phyloP scores from a whole-genome alignment of 2,888 invertebrate species.

The Gastracanthus pulcherrimus region DNA sequence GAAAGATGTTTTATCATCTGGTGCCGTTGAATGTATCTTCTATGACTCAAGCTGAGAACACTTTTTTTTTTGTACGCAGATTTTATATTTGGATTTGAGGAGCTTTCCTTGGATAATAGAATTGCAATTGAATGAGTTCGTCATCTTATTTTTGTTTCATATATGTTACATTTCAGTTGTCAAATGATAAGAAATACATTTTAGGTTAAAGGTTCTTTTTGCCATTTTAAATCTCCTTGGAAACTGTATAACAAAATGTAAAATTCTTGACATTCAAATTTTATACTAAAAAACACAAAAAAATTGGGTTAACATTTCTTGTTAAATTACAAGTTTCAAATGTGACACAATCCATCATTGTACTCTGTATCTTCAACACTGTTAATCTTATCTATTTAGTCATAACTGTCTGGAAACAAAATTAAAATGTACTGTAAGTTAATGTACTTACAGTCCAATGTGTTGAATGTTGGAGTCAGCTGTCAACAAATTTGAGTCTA shows the following conservation, averaged over 20 bases:
- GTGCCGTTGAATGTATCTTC: not conserved
- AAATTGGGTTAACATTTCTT: slow-evolving; percentile 48
- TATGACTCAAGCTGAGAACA: not conserved
- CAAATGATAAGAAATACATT: slow-evolving; percentile 17
- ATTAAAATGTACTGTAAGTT: slow-evolving; percentile 38
- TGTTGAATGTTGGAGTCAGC: slow-evolving; percentile 25
- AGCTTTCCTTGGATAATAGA: not conserved
- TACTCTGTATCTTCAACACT: slow-evolving; percentile 16
- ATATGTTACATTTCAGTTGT: not conserved
- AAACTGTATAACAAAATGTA: slow-evolving; percentile 43
- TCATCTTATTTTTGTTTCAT: not conserved
- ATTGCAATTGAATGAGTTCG: not conserved
- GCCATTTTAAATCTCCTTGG: slow-evolving; percentile 48
- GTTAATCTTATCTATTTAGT: slow-evolving; percentile 11
- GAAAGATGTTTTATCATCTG: too few relatives aligned
- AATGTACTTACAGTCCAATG: slow-evolving; percentile 27
- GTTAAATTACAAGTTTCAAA: slow-evolving; percentile 53
- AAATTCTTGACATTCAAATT: slow-evolving; percentile 53
- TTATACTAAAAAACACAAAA: slow-evolving; percentile 49
- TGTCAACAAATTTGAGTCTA: slow-evolving; percentile 48
- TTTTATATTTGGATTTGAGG: too few relatives aligned
- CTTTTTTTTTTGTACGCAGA: not conserved
- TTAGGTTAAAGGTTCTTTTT: slow-evolving; percentile 47
- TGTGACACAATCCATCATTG: slow-evolving; percentile 31
- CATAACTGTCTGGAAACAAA: slow-evolving; percentile 36